Base-by-base conservation (phyloP, 1,140 invertebrate genomes). In the Archivesica marissinica region DNA sequence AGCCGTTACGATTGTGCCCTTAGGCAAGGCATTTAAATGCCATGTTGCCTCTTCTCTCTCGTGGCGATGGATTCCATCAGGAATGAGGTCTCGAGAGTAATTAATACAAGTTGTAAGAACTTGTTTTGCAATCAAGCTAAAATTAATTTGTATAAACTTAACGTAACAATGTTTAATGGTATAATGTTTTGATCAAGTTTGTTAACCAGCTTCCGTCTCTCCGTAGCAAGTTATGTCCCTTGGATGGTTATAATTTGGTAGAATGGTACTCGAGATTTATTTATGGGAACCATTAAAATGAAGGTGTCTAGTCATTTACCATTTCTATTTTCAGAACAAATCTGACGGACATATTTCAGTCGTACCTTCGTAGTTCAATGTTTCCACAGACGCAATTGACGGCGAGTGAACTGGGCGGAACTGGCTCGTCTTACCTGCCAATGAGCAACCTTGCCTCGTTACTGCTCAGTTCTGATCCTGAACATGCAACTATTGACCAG, bases 361-460 rank as follows among this genome's bases (percentile, higher is more conserved):
- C 56, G 1, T 79, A 79, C 39, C 56, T 79, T 11, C 75, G n/a
- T 23, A 41, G 15, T 28, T 59, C 56, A 66, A 23, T 50, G 33
- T 66, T 66, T 64, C 59, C 54, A 25, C 77, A 15, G n/a, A 66
- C 59, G 33, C 59, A 59, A 20, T 9, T 76, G 1, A 38, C 74
- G 23, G 35, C 44, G 2, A 47, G 9, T 50, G 68, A 47, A 13
- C 6, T 4, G 6, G 41, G 41, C 13, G 39, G 11, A 6, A 61
- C 30, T 1, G 61, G 56, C 15, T 50, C 59, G 20, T 28, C 41
- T 72, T 52, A 68, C 33, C 35, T 75, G 17, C 50, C 68, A 28
- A 75, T 84, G 23, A 85, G 85, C 15, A 88, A 88, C 80, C 66
- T 89, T 30, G 88, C 87, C 15, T 88, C 88, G 6, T 54, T 90